Evolutionary conservation across 2,113 vertebrate genomes (phyloP).

Genomic region (Hystrix cristata): DNA sequence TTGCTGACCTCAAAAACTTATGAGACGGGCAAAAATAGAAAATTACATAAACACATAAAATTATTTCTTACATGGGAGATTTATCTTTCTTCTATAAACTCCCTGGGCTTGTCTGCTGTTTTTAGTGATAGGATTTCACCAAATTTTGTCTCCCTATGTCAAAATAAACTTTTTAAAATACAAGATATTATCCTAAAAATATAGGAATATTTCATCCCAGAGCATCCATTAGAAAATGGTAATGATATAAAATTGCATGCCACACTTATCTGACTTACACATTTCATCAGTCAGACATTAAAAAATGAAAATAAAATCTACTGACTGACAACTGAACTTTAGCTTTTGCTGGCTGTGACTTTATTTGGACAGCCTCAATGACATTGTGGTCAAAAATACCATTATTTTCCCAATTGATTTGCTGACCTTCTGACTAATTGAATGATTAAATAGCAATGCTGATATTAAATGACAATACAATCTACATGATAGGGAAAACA

Average conservation of each 20-base stretch:
- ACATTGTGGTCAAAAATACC: not conserved
- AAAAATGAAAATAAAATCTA: not conserved
- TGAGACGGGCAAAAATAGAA: not conserved
- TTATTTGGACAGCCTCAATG: not conserved
- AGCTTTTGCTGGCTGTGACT: not conserved
- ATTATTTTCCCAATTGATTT: not conserved
- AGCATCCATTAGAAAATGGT: not conserved
- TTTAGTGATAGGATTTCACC: not conserved
- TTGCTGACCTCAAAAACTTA: not conserved
- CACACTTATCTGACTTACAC: not conserved
- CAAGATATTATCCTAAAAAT: conserved; percentile 15
- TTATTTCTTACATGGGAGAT: not conserved
- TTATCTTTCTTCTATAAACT: not conserved
- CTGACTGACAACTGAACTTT: not conserved
- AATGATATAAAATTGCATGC: conserved; percentile 1
- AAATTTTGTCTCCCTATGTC: not conserved
- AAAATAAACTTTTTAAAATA: not conserved
- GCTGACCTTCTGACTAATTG: not conserved
- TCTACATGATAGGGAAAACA: conserved; percentile 29
- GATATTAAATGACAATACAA: conserved; percentile 71
- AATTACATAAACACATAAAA: not conserved
- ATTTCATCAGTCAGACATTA: not conserved
- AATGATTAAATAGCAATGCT: not conserved
- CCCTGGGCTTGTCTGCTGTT: not conserved
- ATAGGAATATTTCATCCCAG: not conserved